Evolutionary conservation across 2,113 vertebrate species (phyloP), one percentile per base, ranked within the genome.

Genomic region (Hipposideros armiger): DNA sequence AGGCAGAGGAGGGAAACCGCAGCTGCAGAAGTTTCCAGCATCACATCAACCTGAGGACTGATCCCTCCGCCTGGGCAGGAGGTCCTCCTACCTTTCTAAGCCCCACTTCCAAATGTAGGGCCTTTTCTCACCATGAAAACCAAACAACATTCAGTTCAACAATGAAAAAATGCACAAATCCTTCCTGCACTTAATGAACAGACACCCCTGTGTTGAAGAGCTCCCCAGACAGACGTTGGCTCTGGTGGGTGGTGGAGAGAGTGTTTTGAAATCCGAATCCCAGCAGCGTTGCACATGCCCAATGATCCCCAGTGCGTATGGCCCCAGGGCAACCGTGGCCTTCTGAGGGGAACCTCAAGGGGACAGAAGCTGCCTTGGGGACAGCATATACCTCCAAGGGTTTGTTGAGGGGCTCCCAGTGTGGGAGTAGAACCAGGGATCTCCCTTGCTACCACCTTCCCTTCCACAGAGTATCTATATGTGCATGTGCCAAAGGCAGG

Each of bases 121-220:
- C 50, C 62, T 77, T 81, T 94, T 52, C n/a, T 94, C 40, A 19
- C 26, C 19, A 11, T 17, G 88, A 72, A 62, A 92, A 88, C 14
- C 52, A 93, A 88, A 28, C 0, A 67, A 9, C 58, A 47, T 64
- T 74, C 74, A 32, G 28, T 72, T 91, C 11, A 91, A 32, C 22
- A 73, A 16, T 19, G 4, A 17, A 45, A 64, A 64, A 56, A 88
- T 36, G 36, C 36, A 30, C 11, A 60, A 36, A 6, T 4, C 72
- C 32, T 11, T 77, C 24, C 24, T 78, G 15, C 40, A 19, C 16
- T 2, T 19, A 45, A 54, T 2, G 6, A 76, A 94, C 60, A 83
- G 74, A 64, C 11, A 20, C 11, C 36, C 19, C 50, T 0, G 8
- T 7, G 45, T 20, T 30, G 40, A 67, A 89, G 78, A 82, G 56